These are phyloP conservation scores for Hippocampus abdominalis DNA, from an alignment of 2,113 vertebrate species.

Conservation along the genomic window DNA sequence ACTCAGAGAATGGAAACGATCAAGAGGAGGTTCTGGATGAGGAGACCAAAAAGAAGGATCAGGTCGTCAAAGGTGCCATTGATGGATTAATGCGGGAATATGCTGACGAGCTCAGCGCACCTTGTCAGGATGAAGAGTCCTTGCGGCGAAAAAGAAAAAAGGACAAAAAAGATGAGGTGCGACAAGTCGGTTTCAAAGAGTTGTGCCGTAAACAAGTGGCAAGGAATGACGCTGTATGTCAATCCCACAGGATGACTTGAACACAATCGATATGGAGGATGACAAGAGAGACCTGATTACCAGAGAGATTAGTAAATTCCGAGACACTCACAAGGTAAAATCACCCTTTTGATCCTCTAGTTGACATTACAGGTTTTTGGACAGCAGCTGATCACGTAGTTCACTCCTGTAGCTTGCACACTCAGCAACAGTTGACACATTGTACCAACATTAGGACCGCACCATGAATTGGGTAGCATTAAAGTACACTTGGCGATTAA, in stretches of 20 bases:
- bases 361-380: slow-evolving; percentile 69
- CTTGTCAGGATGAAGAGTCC: slow-evolving; percentile 90
- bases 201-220: not conserved
- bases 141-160: slow-evolving; percentile 94
- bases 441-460: slow-evolving; percentile 35
- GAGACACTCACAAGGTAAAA: slow-evolving; percentile 99
- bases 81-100: slow-evolving; percentile 95
- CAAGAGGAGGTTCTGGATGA: slow-evolving; percentile 96
- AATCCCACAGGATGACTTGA: slow-evolving; percentile 88
- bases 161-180: slow-evolving; percentile 98
- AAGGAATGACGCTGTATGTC: not conserved
- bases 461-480: slow-evolving; percentile 34
- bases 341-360: slow-evolving; percentile 55
- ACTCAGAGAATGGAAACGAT: slow-evolving; percentile 76
- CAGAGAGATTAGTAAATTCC: slow-evolving; percentile 99
- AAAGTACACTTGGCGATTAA: slow-evolving; percentile 23
- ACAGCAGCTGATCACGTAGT: slow-evolving; percentile 64
- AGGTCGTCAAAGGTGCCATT: slow-evolving; percentile 90
- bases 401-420: slow-evolving; percentile 55
- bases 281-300: slow-evolving; percentile 99
- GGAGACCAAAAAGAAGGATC: slow-evolving; percentile 92
- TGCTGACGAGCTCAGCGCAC: slow-evolving; percentile 93
- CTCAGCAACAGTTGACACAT: slow-evolving; percentile 38
- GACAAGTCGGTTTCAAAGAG: slow-evolving; percentile 1
- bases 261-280: slow-evolving; percentile 99